Conservation (phyloP, 2,113 vertebrate species). For the Toxostoma redivivum region DNA sequence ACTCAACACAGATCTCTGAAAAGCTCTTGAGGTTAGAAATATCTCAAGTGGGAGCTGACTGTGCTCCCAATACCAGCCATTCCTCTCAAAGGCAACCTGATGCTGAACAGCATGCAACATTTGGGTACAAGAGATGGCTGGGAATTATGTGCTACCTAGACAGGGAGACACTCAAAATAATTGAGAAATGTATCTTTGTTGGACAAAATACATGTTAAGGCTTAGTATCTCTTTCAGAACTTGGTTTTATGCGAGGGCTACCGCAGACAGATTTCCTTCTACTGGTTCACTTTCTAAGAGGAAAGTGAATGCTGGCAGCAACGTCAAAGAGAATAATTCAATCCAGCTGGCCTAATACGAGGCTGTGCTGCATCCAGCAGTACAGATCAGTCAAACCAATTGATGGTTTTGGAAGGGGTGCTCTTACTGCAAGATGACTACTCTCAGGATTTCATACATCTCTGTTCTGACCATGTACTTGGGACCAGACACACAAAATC, state of each 20-base stretch:
- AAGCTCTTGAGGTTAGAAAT: not conserved
- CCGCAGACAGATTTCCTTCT: not conserved
- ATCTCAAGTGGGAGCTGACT: not conserved
- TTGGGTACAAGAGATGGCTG: not conserved
- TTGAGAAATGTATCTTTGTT: not conserved
- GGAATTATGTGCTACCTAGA: not conserved
- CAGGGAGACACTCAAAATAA: not conserved
- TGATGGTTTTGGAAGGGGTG: not conserved
- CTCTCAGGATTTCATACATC: not conserved
- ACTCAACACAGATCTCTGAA: not conserved
- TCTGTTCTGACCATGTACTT: not conserved
- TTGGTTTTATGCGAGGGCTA: not conserved
- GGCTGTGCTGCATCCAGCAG: not conserved
- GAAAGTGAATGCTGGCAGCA: not conserved
- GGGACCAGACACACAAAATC: not conserved
- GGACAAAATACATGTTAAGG: not conserved
- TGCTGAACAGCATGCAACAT: not conserved
- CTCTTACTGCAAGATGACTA: not conserved
- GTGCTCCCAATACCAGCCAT: not conserved
- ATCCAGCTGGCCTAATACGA: not conserved
- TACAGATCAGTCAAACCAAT: not conserved
- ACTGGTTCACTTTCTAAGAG: not conserved
- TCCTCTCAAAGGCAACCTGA: not conserved
- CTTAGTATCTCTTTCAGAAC: not conserved
- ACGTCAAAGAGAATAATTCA: not conserved